Evolutionary conservation across 2,797 vertebrate species (phyloP).

Genomic region (Enteromius unitaeniatus): DNA sequence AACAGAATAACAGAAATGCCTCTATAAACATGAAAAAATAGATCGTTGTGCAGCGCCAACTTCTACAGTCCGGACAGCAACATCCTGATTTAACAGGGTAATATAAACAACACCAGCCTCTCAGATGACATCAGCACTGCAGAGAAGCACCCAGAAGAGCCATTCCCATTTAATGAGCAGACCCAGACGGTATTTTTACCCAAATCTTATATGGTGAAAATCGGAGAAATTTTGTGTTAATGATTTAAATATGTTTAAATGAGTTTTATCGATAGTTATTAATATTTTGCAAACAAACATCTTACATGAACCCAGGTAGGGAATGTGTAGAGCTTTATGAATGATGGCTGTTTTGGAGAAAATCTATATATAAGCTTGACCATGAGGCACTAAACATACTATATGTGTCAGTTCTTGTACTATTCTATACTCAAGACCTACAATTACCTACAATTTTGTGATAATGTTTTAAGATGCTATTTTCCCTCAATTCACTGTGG

Average conservation of each 20-base stretch:
- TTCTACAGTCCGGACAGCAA: conserved; percentile 38
- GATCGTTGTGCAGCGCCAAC: conserved; percentile 41
- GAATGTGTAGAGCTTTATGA: not conserved
- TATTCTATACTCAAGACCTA: not conserved
- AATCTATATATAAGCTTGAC: not conserved
- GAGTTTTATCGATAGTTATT: not conserved
- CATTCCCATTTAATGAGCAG: not conserved
- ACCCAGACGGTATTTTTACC: not conserved
- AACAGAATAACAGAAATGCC: conserved; percentile 53
- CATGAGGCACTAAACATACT: not conserved
- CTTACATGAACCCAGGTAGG: not conserved
- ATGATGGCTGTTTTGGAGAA: not conserved
- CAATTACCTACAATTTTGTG: not conserved
- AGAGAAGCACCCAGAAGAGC: not conserved
- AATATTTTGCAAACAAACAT: not conserved
- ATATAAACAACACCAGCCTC: conserved; percentile 17
- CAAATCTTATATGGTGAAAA: not conserved
- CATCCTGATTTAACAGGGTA: conserved; percentile 9
- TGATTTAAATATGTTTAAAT: not conserved
- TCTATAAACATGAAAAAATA: conserved; percentile 44
- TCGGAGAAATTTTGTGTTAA: not conserved
- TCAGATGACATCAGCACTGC: not conserved
- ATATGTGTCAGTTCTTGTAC: not conserved
- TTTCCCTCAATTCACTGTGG: not conserved
- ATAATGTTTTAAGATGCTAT: not conserved